A percentile compares a stretch with the other conserved stretches of the same genome.
These are phyloP conservation scores for Lateolabrax maculatus DNA, from an alignment of 2,797 vertebrate species.

Conservation along the genomic window DNA sequence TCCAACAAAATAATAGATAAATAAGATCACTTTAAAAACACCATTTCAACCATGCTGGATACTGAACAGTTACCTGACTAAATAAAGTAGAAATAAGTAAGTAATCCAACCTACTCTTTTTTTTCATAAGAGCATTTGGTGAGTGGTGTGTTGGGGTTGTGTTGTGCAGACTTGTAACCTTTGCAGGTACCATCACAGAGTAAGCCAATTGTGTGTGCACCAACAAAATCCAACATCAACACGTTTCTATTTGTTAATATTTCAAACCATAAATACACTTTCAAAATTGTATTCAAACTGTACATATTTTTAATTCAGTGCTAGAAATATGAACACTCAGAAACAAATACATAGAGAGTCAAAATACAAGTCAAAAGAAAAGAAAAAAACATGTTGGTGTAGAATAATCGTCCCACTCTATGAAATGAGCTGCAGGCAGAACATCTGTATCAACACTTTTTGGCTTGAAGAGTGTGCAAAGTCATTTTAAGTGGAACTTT, in stretches of 20 bases:
- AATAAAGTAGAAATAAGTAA: background rate
- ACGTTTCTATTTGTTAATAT: background rate
- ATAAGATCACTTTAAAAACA: no score
- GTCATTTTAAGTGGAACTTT: slow-evolving; percentile 32
- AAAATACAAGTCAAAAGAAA: background rate
- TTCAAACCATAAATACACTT: background rate
- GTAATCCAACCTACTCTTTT: background rate
- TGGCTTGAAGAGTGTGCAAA: slow-evolving; percentile 14
- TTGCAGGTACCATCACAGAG: no score
- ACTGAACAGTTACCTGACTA: background rate
- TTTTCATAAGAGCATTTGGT: background rate
- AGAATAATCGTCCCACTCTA: background rate
- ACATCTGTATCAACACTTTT: background rate
- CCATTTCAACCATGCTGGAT: no score
- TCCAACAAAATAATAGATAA: no score
- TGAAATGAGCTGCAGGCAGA: slow-evolving; percentile 1
- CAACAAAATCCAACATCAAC: no score
- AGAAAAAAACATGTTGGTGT: background rate
- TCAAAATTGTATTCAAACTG: background rate
- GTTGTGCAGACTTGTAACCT: background rate
- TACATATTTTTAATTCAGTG: background rate
- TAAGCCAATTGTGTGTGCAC: no score
- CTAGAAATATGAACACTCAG: background rate
- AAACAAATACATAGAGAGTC: background rate
- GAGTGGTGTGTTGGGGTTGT: background rate